A percentile compares a stretch with the other conserved stretches of the same genome.
Conservation (phyloP, 1,140 invertebrate genomes). For the Drosophila willistoni region DNA sequence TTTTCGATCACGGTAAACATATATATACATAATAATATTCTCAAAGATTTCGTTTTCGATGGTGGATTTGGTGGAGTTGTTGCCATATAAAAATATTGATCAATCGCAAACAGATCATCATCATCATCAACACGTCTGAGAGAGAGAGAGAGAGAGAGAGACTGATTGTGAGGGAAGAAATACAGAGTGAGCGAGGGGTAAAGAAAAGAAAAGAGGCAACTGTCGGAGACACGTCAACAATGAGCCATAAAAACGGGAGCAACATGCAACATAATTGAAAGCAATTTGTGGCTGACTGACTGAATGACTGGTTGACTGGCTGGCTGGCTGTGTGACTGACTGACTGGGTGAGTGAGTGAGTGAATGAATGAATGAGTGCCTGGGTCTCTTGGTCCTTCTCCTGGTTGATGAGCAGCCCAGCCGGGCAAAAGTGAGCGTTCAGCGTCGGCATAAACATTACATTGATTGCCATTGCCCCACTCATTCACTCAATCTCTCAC, state of each 20-base stretch:
- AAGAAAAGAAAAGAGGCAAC: constrained; percentile 33
- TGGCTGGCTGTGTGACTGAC: constrained; percentile 38
- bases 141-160: neutral
- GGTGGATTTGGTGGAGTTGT: constrained; percentile 41
- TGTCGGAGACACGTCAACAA: constrained; percentile 69
- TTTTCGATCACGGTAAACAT: too few species aligned
- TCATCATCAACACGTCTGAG: constrained; percentile 56
- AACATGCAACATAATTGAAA: constrained; percentile 80
- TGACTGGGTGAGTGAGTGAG: constrained; percentile 10
- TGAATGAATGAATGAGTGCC: constrained; percentile 3
- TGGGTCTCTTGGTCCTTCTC: constrained; percentile 10
- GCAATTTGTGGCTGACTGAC: constrained; percentile 74
- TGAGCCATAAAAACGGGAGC: constrained; percentile 77
- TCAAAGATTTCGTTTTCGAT: constrained; percentile 23
- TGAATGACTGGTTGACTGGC: constrained; percentile 18
- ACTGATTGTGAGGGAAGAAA: neutral
- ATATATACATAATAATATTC: neutral
- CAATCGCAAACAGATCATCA: constrained; percentile 51
- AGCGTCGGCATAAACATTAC: constrained; percentile 75
- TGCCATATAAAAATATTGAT: constrained; percentile 71
- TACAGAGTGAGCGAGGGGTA: constrained; percentile 12
- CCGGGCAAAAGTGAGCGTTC: constrained; percentile 13
- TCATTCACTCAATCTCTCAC: constrained; percentile 58
- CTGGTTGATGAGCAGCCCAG: constrained; percentile 31
- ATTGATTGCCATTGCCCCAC: constrained; percentile 71